Conservation (phyloP, 2,888 invertebrate species). For the Heteromyza rotundicornis region DNA sequence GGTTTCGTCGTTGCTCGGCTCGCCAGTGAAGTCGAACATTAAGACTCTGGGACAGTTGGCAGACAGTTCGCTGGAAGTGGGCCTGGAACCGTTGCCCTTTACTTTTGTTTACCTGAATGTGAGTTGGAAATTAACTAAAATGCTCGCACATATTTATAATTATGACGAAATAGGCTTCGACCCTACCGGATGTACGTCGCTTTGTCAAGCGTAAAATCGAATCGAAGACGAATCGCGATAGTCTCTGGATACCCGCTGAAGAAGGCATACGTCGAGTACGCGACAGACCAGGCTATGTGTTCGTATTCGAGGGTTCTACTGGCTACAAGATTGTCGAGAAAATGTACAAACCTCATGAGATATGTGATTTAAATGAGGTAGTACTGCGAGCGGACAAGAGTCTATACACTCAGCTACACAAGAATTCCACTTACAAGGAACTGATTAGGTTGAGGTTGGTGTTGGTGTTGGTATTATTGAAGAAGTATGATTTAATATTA, state of each 20-base stretch:
- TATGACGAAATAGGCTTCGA: constrained; percentile 45
- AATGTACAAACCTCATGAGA: constrained; percentile 48
- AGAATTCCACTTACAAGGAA: constrained; percentile 56
- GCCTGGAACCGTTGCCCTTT: constrained; percentile 63
- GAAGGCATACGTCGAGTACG: constrained; percentile 51
- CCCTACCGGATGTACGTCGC: constrained; percentile 40
- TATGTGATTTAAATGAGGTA: constrained; percentile 60
- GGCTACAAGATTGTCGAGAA: constrained; percentile 49
- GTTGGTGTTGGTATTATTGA: not conserved
- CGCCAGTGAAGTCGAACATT: constrained; percentile 65
- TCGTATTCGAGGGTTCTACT: constrained; percentile 46
- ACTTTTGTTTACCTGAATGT: constrained; percentile 53
- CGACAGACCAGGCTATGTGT: constrained; percentile 55
- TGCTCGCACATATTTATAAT: not conserved
- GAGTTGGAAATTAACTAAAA: constrained; percentile 24
- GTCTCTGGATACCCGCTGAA: constrained; percentile 45
- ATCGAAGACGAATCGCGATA: constrained; percentile 35
- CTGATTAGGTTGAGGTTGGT: constrained; percentile 50
- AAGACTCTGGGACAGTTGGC: constrained; percentile 65
- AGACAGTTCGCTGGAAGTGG: constrained; percentile 66
- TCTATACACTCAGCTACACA: constrained; percentile 42
- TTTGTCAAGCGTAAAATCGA: constrained; percentile 42
- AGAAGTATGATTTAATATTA: no score
- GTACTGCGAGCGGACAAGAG: constrained; percentile 44
- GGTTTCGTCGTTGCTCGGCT: constrained; percentile 68